These are phyloP conservation scores for Triplophysa tibetana DNA, from an alignment of 2,113 vertebrate species.

Conservation along the genomic window DNA sequence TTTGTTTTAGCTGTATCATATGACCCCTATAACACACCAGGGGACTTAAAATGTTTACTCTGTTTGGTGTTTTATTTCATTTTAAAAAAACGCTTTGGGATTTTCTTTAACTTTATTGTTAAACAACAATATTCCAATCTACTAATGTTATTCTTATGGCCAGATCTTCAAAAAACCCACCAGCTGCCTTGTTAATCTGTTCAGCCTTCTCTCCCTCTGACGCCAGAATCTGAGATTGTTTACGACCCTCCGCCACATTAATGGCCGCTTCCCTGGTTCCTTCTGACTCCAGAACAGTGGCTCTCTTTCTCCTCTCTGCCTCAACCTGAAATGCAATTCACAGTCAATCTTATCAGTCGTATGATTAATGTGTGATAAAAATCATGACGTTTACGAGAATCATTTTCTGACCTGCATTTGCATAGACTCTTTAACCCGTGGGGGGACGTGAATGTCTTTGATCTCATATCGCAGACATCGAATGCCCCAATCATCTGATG, in stretches of 20 bases:
- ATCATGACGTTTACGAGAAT: neutral
- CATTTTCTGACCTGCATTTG: slow-evolving; percentile 89
- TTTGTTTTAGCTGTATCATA: too few species aligned
- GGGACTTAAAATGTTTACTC: too few species aligned
- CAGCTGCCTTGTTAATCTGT: slow-evolving; percentile 90
- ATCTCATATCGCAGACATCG: slow-evolving; percentile 95
- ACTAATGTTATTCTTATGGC: neutral
- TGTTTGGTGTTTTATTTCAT: too few species aligned
- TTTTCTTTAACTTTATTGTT: neutral
- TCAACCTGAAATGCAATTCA: slow-evolving; percentile 80
- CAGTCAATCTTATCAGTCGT: neutral
- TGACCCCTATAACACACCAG: too few species aligned
- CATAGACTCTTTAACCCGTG: slow-evolving; percentile 95
- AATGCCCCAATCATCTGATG: slow-evolving; percentile 93
- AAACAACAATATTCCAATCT: neutral
- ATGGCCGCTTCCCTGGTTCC: slow-evolving; percentile 90
- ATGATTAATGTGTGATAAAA: neutral
- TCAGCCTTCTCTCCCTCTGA: slow-evolving; percentile 90
- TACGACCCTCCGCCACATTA: slow-evolving; percentile 91
- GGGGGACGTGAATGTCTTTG: slow-evolving; percentile 96
- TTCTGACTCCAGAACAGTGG: slow-evolving; percentile 92
- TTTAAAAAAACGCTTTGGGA: neutral
- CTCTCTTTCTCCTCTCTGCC: slow-evolving; percentile 89
- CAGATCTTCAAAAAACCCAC: slow-evolving; percentile 63
- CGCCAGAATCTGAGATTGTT: slow-evolving; percentile 93